These are phyloP conservation scores for Sisor rabdophorus DNA, from an alignment of 2,113 vertebrate genomes.

Conservation along the genomic window DNA sequence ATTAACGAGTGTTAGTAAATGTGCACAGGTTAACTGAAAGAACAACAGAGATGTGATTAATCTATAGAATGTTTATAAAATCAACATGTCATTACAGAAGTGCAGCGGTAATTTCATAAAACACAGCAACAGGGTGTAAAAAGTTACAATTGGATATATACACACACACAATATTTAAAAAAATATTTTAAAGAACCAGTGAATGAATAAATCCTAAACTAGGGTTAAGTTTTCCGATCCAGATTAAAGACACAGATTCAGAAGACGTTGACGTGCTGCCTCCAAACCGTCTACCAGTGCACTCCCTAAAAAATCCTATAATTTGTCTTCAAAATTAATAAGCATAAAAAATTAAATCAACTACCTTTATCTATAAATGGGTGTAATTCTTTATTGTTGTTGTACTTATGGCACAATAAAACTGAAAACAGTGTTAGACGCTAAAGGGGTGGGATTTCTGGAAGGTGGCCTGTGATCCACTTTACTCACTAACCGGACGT, in stretches of 20 bases:
- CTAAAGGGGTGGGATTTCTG: too few species aligned
- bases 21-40: slow-evolving; percentile 58
- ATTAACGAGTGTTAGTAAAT: slow-evolving; percentile 64
- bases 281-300: too few species aligned
- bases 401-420: too few species aligned
- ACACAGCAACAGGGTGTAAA: slow-evolving; percentile 5
- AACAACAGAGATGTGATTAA: slow-evolving; percentile 59
- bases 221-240: background rate
- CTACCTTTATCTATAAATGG: too few species aligned
- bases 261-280: too few species aligned
- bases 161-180: background rate
- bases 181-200: background rate
- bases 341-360: too few species aligned
- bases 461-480: too few species aligned
- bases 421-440: too few species aligned
- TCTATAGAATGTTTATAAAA: slow-evolving; percentile 58
- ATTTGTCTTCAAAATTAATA: too few species aligned
- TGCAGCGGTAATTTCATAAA: slow-evolving; percentile 30
- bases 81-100: slow-evolving; percentile 47
- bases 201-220: background rate
- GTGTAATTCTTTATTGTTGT: too few species aligned
- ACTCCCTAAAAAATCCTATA: too few species aligned
- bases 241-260: background rate
- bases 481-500: too few species aligned
- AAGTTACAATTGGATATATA: background rate